Evolutionary conservation across 2,113 vertebrate genomes (phyloP), one percentile per base, ranked within the genome.

Genomic region (Neotoma lepida): DNA sequence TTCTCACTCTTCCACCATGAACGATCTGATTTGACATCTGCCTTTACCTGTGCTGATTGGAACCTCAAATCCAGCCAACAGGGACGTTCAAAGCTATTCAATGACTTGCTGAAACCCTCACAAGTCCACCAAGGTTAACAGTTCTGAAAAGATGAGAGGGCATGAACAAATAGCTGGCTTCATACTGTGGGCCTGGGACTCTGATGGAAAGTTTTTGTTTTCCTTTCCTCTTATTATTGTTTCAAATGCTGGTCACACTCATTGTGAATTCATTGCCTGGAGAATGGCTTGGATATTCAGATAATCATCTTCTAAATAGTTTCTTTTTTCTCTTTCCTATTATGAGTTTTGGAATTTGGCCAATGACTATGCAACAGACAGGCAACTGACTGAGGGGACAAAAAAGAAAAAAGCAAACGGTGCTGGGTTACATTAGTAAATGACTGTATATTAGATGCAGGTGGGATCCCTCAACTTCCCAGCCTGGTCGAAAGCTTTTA

Each of bases 81-180:
- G 91, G 73, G 97, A 98, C 96, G 97, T 97, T 92, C 98, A 97
- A 96, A 98, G 96, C 93, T 96, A 94, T 97, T 97, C 97, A 97
- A 97, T 98, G 98, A 97, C 66, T 91, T 97, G 97, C 97, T 98
- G 98, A 98, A 98, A 98, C 94, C 89, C 91, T 98, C 97, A 97
- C 96, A 98, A 97, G 97, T 97, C 95, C 94, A 78, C 93, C 63
- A 54, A 94, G 95, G 96, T 97, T 98, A 98, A 97, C 94, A 91
- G 89, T 95, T 98, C 97, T 98, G 97, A 97, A 98, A 98, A 97
- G 94, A 97, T 13, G 81, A 95, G 84, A 96, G 95, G 94, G 96
- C 97, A 85, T 96, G 96, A 97, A 96, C 58, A 70, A 94, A 96
- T 93, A 90, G 95, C 97, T 97, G 91, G 94, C 46, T 95, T 49